Evolutionary conservation across 1,140 invertebrate genomes (phyloP).

Genomic region (Psilanteris sp.): DNA sequence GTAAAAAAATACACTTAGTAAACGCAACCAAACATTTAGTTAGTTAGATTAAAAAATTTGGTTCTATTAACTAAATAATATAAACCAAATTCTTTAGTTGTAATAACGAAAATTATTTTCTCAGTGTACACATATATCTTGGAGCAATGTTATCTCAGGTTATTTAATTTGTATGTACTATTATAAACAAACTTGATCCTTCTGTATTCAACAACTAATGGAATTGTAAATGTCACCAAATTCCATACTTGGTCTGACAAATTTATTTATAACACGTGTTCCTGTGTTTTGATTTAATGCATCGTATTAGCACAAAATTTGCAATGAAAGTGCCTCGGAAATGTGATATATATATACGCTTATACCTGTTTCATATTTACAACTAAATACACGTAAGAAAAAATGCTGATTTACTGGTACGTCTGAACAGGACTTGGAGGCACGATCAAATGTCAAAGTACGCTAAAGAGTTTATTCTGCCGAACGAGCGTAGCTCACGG

Average conservation of each 20-base stretch:
- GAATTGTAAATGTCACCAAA: constrained; percentile 12
- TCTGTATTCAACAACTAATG: too few relatives aligned
- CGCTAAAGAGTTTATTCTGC: constrained; percentile 48
- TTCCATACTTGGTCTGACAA: constrained; percentile 1
- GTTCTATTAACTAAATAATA: too few relatives aligned
- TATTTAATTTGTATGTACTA: too few relatives aligned
- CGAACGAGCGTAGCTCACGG: constrained; percentile 32
- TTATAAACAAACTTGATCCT: too few relatives aligned
- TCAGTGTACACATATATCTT: too few relatives aligned
- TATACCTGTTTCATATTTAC: constrained; percentile 39
- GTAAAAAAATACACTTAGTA: too few relatives aligned
- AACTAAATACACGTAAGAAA: constrained; percentile 13
- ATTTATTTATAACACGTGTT: constrained; percentile 1
- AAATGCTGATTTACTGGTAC: constrained; percentile 31
- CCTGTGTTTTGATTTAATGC: constrained; percentile 15
- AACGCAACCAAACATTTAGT: too few relatives aligned
- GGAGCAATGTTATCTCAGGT: too few relatives aligned
- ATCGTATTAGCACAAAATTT: constrained; percentile 18
- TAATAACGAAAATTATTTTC: too few relatives aligned
- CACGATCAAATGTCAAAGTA: constrained; percentile 53
- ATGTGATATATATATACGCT: neutral
- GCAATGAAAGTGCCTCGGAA: constrained; percentile 7
- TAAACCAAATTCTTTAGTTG: too few relatives aligned
- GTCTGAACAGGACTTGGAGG: constrained; percentile 10
- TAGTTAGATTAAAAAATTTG: too few relatives aligned